These are phyloP conservation scores for Polyommatus icarus DNA, from an alignment of 2,888 invertebrate genomes.

Conservation along the genomic window DNA sequence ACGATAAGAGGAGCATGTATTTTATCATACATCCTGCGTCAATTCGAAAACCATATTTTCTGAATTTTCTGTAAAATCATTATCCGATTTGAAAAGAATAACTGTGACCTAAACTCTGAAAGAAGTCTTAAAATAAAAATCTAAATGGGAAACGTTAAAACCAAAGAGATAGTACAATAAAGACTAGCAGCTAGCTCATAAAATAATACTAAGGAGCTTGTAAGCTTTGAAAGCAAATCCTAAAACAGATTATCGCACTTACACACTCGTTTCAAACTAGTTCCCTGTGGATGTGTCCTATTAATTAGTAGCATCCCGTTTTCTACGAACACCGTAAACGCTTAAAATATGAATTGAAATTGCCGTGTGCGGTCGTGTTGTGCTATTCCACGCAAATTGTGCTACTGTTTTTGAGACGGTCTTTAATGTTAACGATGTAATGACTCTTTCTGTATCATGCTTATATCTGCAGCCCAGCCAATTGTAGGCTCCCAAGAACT, in stretches of 20 bases:
- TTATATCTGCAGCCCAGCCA: too few relatives aligned
- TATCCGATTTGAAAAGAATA: not conserved
- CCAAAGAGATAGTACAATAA: not conserved
- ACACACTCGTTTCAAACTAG: slow-evolving; percentile 16
- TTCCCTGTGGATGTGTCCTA: slow-evolving; percentile 28
- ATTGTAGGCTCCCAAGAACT: not conserved
- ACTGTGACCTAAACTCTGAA: not conserved
- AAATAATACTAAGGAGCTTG: not conserved
- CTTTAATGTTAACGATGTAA: not conserved
- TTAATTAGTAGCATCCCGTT: slow-evolving; percentile 26
- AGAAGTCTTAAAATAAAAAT: not conserved
- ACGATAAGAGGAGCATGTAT: not conserved
- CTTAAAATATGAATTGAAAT: slow-evolving; percentile 16
- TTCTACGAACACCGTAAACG: slow-evolving; percentile 11
- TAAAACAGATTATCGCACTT: slow-evolving; percentile 26
- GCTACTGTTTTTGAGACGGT: not conserved
- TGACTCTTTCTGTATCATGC: not conserved
- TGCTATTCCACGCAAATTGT: not conserved
- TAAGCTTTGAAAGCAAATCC: slow-evolving; percentile 22
- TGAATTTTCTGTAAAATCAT: not conserved
- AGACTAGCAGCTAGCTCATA: not conserved
- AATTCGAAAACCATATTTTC: not conserved
- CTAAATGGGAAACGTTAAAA: not conserved
- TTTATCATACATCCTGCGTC: not conserved
- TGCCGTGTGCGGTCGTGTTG: slow-evolving; percentile 1